phyloP scores from a whole-genome alignment of 2,113 vertebrate species.

The Prionailurus viverrinus region DNA sequence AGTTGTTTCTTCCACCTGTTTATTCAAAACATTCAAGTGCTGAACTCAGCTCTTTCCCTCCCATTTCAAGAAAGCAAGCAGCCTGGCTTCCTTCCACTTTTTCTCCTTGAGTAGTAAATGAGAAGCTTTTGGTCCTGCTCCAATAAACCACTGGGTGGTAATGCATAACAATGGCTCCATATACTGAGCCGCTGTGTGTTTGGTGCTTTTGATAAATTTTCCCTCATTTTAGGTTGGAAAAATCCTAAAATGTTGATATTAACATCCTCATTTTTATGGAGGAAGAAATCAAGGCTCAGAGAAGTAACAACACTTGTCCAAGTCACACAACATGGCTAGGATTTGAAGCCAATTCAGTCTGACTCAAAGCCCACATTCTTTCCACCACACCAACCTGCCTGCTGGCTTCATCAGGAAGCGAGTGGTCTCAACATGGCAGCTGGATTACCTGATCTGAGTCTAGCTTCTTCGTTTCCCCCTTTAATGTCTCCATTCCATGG shows the following conservation, averaged over 20 bases:
- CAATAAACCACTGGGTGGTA: not conserved
- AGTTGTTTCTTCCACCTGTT: not conserved
- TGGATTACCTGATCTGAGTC: conserved; percentile 87
- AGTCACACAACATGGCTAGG: not conserved
- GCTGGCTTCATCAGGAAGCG: conserved; percentile 49
- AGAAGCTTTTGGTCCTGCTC: not conserved
- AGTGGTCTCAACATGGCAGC: conserved; percentile 36
- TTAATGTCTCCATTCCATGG: conserved; percentile 89
- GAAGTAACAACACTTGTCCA: not conserved
- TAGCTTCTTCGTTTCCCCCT: conserved; percentile 87
- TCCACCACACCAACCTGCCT: conserved; percentile 49
- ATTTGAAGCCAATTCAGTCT: conserved; percentile 18
- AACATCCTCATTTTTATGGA: conserved; percentile 31
- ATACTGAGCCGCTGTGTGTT: not conserved
- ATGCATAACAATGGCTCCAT: not conserved
- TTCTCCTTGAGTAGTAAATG: not conserved
- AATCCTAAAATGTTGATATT: conserved; percentile 12
- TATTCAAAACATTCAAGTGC: conserved; percentile 39
- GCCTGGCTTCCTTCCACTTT: not conserved
- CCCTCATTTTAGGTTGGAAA: conserved; percentile 50
- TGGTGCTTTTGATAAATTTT: conserved; percentile 23
- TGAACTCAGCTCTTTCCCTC: not conserved
- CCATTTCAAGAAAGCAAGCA: conserved; percentile 1
- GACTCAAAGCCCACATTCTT: not conserved
- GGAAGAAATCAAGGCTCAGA: conserved; percentile 61